phyloP scores from a whole-genome alignment of 2,797 vertebrate species.

The Chaunax sp. region DNA sequence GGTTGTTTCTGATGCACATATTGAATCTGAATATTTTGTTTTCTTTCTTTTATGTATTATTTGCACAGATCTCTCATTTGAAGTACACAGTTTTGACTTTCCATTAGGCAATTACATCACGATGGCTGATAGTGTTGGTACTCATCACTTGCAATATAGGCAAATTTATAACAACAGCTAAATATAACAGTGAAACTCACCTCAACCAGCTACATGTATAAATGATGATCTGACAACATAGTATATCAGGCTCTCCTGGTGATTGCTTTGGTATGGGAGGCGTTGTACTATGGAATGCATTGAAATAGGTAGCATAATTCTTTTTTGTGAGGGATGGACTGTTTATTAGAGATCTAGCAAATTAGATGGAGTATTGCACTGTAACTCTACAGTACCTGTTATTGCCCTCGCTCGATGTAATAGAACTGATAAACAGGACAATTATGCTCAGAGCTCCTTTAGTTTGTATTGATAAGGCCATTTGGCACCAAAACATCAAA shows the following conservation, averaged over 20 bases:
- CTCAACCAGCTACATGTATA: conserved; percentile 16
- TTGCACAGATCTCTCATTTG: background rate
- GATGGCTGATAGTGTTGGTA: background rate
- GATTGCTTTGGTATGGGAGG: conserved; percentile 61
- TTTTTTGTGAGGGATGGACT: conserved; percentile 68
- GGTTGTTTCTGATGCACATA: conserved; percentile 10
- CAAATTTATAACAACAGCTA: conserved; percentile 14
- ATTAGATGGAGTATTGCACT: conserved; percentile 61
- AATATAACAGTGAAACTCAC: conserved; percentile 1
- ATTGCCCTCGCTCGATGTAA: conserved; percentile 72
- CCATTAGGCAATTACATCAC: background rate
- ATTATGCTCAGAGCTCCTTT: conserved; percentile 71
- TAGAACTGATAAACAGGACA: conserved; percentile 82
- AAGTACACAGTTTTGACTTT: background rate
- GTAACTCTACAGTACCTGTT: conserved; percentile 70
- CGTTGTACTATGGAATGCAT: conserved; percentile 50
- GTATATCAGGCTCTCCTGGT: conserved; percentile 45
- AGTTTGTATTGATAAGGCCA: conserved; percentile 71
- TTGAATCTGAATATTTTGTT: background rate
- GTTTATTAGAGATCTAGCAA: conserved; percentile 82
- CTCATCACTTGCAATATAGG: background rate
- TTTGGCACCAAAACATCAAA: conserved; percentile 55
- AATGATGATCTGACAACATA: conserved; percentile 36
- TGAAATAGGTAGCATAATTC: conserved; percentile 77
- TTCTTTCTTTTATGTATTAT: background rate